Evolutionary conservation across 2,113 vertebrate species (phyloP), one percentile per base, ranked within the genome.

Genomic region (Corythaeola cristata): DNA sequence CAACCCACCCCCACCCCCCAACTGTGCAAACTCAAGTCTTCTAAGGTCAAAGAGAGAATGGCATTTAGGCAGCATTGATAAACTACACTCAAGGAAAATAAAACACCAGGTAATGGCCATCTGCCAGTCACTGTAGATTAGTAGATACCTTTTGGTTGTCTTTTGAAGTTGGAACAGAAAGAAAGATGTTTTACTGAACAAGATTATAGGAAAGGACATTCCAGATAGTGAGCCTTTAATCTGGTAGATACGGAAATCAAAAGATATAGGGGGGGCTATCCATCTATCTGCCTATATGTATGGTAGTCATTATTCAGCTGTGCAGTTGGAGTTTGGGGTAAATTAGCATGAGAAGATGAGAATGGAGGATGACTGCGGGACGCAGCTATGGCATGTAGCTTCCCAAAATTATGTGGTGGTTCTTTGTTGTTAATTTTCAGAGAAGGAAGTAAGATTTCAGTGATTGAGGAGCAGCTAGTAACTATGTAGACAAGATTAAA

Each of bases 91-190:
- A 64, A 19, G 41, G 53, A 82, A 69, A 63, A 16, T 28, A 27
- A 83, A 88, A 75, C 63, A 24, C 41, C 67, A 47, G 41, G 27
- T 79, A 85, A 63, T 49, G 66, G 27, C 45, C 62, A 64, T 69
- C 67, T 92, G 50, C 21, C 17, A 94, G 27, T 71, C 64, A 75
- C 58, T 59, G 33, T 56, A 75, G 49, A 82, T 89, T 68, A 69
- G 81, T 92, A 91, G 49, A 68, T 37, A 82, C 5, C 8, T 76
- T 95, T 90, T 59, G 87, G 33, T 55, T 85, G 24, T 50, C n/a
- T 88, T 90, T 93, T 90, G 72, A 94, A 76, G 19, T 37, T 90
- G 59, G 27, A 88, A 85, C 53, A 88, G 33, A 92, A 91, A 27
- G 37, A 81, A 78, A 82, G 24, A 59, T 39, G 16, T 79, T 89